Base-by-base conservation (phyloP, 2,113 vertebrate genomes). In the Geococcyx californianus region DNA sequence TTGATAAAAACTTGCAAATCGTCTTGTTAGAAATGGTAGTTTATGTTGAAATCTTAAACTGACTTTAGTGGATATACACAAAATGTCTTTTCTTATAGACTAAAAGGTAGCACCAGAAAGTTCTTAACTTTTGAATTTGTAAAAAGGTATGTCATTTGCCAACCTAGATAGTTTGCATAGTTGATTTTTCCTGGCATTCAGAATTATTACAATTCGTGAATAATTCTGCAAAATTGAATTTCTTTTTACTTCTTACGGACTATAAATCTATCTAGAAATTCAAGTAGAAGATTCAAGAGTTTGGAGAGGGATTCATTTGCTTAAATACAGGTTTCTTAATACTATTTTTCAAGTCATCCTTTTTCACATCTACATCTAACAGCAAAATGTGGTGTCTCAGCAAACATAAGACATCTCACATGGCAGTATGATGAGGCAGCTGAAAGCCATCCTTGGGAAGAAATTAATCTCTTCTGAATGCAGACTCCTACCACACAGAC, bases 391-490 rank as follows among this genome's bases (percentile, higher is more conserved):
- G 16, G 6, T 76, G 24, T 69, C 67, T 93, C 82, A 83, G 67
- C 29, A 80, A 87, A 89, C 24, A 31, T 44, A 42, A 56, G 33
- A 70, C 52, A 82, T 66, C 36, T 55, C 52, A 70, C 24, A 63
- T 55, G 38, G 38, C 26, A 52, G 29, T 82, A 19, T 47, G 78
- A 72, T 79, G 31, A 85, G 62, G 45, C 21, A 90, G 54, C 33
- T 70, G 60, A 93, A 91, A 94, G 26, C 18, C 47, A 67, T 86
- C 34, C 20, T 67, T 64, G 49, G 26, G 54, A 94, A 68, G 34
- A 93, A 91, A 90, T 89, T 87, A 67, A 85, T 91, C 56, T 96
- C 56, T 60, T 66, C 76, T 84, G 86, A 80, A 84, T 56, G 70
- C 64, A 84, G 92, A 60, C 49, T 93, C 60, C 81, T 90, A 76